Base-by-base conservation (phyloP, 2,888 invertebrate species). In the Nymphalis polychloros region DNA sequence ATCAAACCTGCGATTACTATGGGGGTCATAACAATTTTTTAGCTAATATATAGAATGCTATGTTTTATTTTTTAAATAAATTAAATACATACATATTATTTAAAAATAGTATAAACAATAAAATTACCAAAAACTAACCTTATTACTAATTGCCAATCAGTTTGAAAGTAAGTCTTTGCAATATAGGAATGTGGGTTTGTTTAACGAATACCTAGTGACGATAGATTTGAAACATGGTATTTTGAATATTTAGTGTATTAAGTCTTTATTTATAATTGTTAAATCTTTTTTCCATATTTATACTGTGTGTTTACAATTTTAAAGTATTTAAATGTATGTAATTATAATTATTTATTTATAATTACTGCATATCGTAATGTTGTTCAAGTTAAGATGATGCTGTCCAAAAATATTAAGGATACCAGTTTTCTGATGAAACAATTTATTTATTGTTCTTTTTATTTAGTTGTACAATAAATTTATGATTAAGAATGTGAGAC, bases 231-330 rank as follows among this genome's bases (percentile, higher is more conserved):
- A 53, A 23, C 31, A 23, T 31, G 49, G 41, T 63, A 4, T 50
- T 19, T 27, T 59, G 50, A 59, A 46, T 67, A 20, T 13, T 23
- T 63, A 46, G 49, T 35, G 31, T 69, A 59, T 57, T 69, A 69
- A 69, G 57, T 64, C 64, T 55, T 64, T 31, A 35, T 52, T 65
- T 63, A 59, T 52, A 20, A 47, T 69, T 63, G 65, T 69, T 66
- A 62, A 63, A 59, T 62, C 16, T 48, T 65, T 64, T 63, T 63
- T 59, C 52, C 35, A 69, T 64, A 69, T 67, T n/a, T 68, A 62
- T 61, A 48, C 19, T 61, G 63, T 47, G 46, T 49, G 23, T 23
- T 63, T 64, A 48, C 60, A 60, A 16, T 49, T 67, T 67, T n/a
- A 60, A 41, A 48, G 48, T 13, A 17, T 41, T 35, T 41, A 46